Evolutionary conservation across 2,888 invertebrate genomes (phyloP).

Genomic region (Meteorus colon): DNA sequence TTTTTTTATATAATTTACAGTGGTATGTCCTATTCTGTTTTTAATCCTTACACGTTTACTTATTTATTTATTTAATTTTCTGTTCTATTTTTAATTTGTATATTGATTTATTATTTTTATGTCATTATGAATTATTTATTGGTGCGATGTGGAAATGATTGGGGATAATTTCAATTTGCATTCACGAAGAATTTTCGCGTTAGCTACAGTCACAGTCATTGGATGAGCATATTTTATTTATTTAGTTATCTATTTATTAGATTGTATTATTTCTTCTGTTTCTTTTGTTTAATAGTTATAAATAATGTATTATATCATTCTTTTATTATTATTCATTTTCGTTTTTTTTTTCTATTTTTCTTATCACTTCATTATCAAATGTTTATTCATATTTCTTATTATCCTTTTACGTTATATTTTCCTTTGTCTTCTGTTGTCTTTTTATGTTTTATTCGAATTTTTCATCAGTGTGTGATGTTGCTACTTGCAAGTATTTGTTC

Average conservation of each 20-base stretch:
- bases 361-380: conserved; percentile 23
- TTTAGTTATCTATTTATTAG: conserved; percentile 36
- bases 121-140: conserved; percentile 20
- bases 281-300: conserved; percentile 27
- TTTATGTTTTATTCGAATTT: neutral
- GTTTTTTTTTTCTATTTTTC: too few species aligned
- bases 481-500: neutral
- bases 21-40: neutral
- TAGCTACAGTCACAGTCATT: conserved; percentile 66
- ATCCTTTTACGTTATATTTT: neutral
- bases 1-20: neutral
- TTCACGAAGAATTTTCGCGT: conserved; percentile 49
- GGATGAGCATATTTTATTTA: conserved; percentile 59
- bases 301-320: conserved; percentile 18
- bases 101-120: conserved; percentile 30
- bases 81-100: conserved; percentile 19
- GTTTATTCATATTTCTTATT: neutral
- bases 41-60: neutral
- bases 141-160: neutral
- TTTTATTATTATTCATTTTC: conserved; percentile 9
- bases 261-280: neutral
- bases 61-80: conserved; percentile 28
- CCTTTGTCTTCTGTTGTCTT: neutral
- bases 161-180: conserved; percentile 33
- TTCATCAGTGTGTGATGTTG: neutral